A percentile compares a stretch with the other conserved stretches of the same genome.
Evolutionary conservation across 2,797 vertebrate genomes (phyloP).

Genomic region (Adrianichthys oophorus): DNA sequence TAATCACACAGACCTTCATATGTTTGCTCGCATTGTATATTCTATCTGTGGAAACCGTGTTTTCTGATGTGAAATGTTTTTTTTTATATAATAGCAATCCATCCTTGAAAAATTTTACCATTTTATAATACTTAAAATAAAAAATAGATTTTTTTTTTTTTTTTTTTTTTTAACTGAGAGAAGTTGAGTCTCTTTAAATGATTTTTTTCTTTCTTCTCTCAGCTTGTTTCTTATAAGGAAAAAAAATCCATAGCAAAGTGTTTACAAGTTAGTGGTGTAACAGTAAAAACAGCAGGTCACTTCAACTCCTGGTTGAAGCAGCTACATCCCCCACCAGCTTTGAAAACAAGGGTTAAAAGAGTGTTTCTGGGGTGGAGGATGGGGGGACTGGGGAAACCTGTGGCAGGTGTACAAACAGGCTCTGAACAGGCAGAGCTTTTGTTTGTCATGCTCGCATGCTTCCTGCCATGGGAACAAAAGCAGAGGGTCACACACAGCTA

Average conservation of each 20-base stretch:
- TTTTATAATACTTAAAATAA: too few relatives aligned
- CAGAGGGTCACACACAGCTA: conserved; percentile 28
- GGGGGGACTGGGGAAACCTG: conserved; percentile 27
- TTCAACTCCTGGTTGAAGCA: conserved; percentile 20
- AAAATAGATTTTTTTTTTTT: too few relatives aligned
- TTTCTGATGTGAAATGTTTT: too few relatives aligned
- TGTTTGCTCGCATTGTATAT: too few relatives aligned
- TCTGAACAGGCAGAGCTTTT: conserved; percentile 26
- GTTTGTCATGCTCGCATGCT: conserved; percentile 43
- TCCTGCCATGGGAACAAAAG: conserved; percentile 40
- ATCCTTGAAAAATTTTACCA: too few relatives aligned
- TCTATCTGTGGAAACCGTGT: too few relatives aligned
- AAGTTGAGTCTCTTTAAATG: too few relatives aligned
- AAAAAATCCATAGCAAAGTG: not conserved
- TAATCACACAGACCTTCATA: too few relatives aligned
- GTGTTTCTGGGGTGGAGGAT: conserved; percentile 5
- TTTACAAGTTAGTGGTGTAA: conserved; percentile 29
- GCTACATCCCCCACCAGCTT: conserved; percentile 17
- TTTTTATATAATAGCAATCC: too few relatives aligned
- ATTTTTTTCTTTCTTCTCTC: too few relatives aligned
- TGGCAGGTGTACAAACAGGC: conserved; percentile 61
- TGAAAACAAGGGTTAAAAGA: conserved; percentile 10
- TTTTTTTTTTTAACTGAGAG: too few relatives aligned
- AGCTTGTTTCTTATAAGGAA: too few relatives aligned
- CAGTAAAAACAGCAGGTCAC: conserved; percentile 41